These are phyloP conservation scores for Zootermopsis nevadensis DNA, from an alignment of 2,888 invertebrate species.

Conservation along the genomic window DNA sequence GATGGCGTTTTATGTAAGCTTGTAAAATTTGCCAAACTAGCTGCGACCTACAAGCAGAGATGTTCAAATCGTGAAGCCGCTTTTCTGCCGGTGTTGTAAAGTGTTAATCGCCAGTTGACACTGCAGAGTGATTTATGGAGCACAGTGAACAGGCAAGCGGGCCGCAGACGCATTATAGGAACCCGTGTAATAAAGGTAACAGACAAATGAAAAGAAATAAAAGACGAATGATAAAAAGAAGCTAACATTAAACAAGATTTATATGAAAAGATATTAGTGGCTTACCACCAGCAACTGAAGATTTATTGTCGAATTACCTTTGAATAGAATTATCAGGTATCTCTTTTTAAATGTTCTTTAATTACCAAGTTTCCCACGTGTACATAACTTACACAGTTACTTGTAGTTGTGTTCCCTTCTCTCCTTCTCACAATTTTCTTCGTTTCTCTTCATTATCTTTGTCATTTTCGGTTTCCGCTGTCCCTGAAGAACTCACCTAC, in stretches of 20 bases:
- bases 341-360: background rate
- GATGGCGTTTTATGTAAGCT: too few species aligned
- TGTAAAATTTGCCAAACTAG: too few species aligned
- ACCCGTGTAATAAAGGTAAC: constrained; percentile 16
- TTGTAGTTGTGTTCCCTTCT: background rate
- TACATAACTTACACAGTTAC: background rate
- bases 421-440: too few species aligned
- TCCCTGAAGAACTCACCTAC: background rate
- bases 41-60: too few species aligned
- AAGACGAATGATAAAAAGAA: background rate
- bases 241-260: constrained; percentile 21
- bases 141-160: background rate
- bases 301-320: background rate
- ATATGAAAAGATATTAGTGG: constrained; percentile 3
- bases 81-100: background rate
- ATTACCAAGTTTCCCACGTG: background rate
- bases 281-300: background rate
- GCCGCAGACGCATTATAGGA: background rate
- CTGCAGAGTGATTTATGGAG: constrained; percentile 9
- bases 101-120: constrained; percentile 23
- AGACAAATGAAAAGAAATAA: constrained; percentile 3
- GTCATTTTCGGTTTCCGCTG: background rate
- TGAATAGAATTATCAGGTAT: background rate
- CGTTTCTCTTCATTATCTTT: too few species aligned
- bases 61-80: too few species aligned